Conservation (phyloP, 2,797 vertebrate species). For the Eptatretus atami region DNA sequence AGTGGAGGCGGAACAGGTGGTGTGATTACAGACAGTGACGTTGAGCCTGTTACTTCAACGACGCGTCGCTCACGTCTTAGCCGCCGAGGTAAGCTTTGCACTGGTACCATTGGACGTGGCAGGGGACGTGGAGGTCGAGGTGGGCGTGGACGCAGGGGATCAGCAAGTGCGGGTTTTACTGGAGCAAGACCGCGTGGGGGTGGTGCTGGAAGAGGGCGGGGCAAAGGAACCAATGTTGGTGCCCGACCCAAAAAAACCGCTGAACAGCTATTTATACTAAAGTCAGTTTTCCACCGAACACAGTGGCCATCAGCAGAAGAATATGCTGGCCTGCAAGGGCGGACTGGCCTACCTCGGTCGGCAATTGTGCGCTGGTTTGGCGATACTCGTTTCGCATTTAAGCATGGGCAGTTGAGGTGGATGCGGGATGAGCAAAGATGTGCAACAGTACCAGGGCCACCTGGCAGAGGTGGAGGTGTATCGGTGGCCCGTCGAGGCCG, state of each 20-base stretch:
- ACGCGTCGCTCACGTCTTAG: conserved; percentile 15
- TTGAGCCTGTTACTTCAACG: too few relatives aligned
- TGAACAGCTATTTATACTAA: conserved; percentile 43
- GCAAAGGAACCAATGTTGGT: conserved; percentile 9
- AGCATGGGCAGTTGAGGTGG: conserved; percentile 55
- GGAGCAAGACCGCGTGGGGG: conserved; percentile 8
- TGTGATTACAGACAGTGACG: too few relatives aligned
- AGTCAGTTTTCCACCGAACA: conserved; percentile 41
- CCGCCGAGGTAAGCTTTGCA: conserved; percentile 17
- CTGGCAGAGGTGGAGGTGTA: too few relatives aligned
- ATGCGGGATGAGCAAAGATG: conserved; percentile 26
- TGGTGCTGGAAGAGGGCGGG: conserved; percentile 6
- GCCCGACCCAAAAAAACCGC: conserved; percentile 38
- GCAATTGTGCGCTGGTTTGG: conserved; percentile 77
- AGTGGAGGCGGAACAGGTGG: too few relatives aligned
- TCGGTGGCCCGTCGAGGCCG: too few relatives aligned
- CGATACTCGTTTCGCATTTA: conserved; percentile 54
- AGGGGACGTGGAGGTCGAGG: conserved; percentile 7
- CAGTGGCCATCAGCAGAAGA: conserved; percentile 55
- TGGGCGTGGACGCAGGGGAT: neutral
- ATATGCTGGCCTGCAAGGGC: conserved; percentile 36
- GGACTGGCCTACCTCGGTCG: conserved; percentile 37
- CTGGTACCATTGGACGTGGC: conserved; percentile 8
- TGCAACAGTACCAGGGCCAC: conserved; percentile 8
- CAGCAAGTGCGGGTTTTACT: neutral